Base-by-base conservation (phyloP, 2,113 vertebrate species). In the Loxodonta africana region DNA sequence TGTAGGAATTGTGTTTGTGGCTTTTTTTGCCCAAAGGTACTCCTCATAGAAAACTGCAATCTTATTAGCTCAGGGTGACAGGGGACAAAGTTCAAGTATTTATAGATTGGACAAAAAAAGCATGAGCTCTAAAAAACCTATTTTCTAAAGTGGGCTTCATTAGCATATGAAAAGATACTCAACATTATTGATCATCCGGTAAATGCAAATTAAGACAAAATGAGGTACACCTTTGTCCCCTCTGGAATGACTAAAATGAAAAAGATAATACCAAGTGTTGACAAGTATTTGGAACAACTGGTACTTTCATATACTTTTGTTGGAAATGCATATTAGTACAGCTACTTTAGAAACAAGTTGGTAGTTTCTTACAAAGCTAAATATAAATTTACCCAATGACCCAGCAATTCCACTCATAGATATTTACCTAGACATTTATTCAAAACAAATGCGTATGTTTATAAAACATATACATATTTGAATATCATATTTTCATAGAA, bases 91-190 rank as follows among this genome's bases (percentile, higher is more conserved):
- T 76, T 81, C 28, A 90, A 44, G 21, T 8, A 86, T 80, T 95
- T 26, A 92, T 9, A 80, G 23, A 41, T 6, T 60, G 28, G 26
- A 62, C 8, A 93, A 93, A 76, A 25, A 83, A 85, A 91, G 30
- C 48, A 77, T 41, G 5, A 63, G 60, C 33, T 76, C 30, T 84
- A 85, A 91, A 77, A 41, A 23, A 93, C 89, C 48, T 84, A 88
- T 30, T 69, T 81, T n/a, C 89, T 85, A 86, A 91, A 51, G 23
- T 86, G 57, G n/a, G 77, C 12, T 95, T 84, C 15, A 71, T 77
- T 78, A 69, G 15, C 12, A 63, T 20, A 46, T 37, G 41, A 91
- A 91, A 67, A 62, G 23, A 33, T 60, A 2, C 6, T 37, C 30
- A 63, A 26, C 10, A 71, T 63, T 85, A 51, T 44, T 41, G 83